Evolutionary conservation across 2,113 vertebrate species (phyloP).

Genomic region (Mobula hypostoma): DNA sequence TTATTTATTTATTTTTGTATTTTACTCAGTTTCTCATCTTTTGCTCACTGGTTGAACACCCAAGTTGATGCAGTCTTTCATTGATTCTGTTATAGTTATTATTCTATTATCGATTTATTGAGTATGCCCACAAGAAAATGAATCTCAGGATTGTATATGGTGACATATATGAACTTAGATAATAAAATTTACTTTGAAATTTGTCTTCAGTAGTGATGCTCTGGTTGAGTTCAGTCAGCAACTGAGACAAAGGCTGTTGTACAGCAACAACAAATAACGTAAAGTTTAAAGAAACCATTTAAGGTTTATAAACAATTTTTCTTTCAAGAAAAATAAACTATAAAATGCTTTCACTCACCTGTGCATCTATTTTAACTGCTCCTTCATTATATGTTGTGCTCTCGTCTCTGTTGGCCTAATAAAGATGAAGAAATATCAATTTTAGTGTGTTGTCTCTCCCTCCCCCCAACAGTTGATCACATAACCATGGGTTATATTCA

Average conservation of each 20-base stretch:
- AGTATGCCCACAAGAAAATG: no score
- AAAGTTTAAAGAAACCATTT: background rate
- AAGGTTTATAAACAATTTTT: background rate
- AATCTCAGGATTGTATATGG: no score
- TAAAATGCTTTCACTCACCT: slow-evolving; percentile 61
- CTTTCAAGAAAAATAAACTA: background rate
- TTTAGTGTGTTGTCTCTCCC: no score
- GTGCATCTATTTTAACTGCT: slow-evolving; percentile 78
- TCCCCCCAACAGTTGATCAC: background rate
- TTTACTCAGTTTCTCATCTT: no score
- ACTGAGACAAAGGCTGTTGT: background rate
- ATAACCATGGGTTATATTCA: no score
- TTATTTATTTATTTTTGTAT: no score
- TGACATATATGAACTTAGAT: no score
- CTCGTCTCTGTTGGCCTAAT: slow-evolving; percentile 74
- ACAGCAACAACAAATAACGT: background rate
- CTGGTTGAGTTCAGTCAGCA: background rate
- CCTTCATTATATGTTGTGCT: slow-evolving; percentile 59
- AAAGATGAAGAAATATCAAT: background rate
- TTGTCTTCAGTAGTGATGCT: background rate
- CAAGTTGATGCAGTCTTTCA: no score
- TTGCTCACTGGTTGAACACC: no score
- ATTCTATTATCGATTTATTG: no score
- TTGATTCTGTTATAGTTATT: no score
- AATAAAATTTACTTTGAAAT: background rate